Evolutionary conservation across 1,140 invertebrate genomes (phyloP).

Genomic region (Zophobas morio): DNA sequence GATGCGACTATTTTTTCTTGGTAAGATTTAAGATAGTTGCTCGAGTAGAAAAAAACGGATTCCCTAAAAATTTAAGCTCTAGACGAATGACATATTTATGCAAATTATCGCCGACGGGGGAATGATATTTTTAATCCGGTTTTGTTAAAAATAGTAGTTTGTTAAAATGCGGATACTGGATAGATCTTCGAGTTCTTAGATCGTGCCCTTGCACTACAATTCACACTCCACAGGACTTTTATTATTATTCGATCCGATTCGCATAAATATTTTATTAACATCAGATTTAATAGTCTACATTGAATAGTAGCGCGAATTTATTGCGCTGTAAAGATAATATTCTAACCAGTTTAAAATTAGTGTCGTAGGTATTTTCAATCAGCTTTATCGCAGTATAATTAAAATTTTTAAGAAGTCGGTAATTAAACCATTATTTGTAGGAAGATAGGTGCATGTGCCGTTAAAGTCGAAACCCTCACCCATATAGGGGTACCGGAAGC

Average conservation of each 20-base stretch:
- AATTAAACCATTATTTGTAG: conserved; percentile 1
- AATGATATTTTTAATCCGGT: conserved; percentile 32
- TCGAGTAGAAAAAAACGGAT: background rate
- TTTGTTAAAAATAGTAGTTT: conserved; percentile 21
- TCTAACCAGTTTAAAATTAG: conserved; percentile 35
- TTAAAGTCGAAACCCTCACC: background rate
- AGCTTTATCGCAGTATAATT: conserved; percentile 30
- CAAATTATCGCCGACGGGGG: conserved; percentile 14
- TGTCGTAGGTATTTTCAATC: conserved; percentile 36
- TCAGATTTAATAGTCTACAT: conserved; percentile 25
- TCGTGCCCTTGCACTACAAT: conserved; percentile 4
- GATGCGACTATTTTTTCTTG: conserved; percentile 5
- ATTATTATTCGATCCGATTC: conserved; percentile 35
- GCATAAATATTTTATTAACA: conserved; percentile 34
- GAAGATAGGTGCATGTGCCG: background rate
- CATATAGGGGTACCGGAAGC: conserved; percentile 18
- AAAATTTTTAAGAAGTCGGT: conserved; percentile 26
- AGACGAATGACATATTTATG: conserved; percentile 37
- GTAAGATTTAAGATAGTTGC: conserved; percentile 9
- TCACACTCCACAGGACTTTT: conserved; percentile 5
- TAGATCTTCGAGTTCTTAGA: background rate
- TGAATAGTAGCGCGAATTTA: conserved; percentile 31
- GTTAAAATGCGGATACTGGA: background rate
- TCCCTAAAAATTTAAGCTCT: conserved; percentile 24
- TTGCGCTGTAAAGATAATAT: conserved; percentile 37